Conservation (phyloP, 2,888 invertebrate genomes). For the Antitype chi region DNA sequence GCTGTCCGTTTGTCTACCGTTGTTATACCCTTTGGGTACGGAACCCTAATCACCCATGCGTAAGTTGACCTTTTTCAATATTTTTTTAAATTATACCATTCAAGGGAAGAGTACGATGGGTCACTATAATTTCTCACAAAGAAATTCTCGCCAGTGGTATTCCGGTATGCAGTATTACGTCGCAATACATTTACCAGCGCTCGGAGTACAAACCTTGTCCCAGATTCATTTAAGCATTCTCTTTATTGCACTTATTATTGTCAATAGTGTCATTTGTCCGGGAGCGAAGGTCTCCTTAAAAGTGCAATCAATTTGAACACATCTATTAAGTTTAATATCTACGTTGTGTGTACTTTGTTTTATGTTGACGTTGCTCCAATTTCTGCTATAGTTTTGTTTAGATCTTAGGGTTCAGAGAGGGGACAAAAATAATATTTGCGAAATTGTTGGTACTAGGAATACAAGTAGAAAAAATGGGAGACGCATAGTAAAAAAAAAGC, state of each 20-base stretch:
- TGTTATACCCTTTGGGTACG: too few relatives aligned
- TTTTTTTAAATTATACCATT: not conserved
- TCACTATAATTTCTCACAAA: constrained; percentile 18
- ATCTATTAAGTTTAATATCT: constrained; percentile 52
- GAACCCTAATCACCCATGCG: too few relatives aligned
- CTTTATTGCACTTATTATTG: constrained; percentile 61
- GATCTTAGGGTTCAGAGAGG: not conserved
- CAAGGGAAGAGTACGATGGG: not conserved
- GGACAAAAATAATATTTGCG: too few relatives aligned
- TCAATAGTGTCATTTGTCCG: constrained; percentile 56
- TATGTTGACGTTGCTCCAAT: constrained; percentile 40
- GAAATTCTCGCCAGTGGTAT: constrained; percentile 25
- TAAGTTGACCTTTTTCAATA: not conserved
- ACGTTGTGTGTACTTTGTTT: constrained; percentile 36
- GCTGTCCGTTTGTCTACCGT: too few relatives aligned
- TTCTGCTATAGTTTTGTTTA: constrained; percentile 8
- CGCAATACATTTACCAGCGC: constrained; percentile 37
- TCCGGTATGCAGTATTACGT: constrained; percentile 29
- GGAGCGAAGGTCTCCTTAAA: constrained; percentile 44
- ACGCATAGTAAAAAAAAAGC: too few relatives aligned
- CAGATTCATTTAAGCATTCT: constrained; percentile 62
- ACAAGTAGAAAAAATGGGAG: too few relatives aligned
- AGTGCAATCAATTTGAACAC: constrained; percentile 47
- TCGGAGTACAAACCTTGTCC: constrained; percentile 65
- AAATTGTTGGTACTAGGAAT: too few relatives aligned